A percentile compares a stretch with the other conserved stretches of the same genome.
Evolutionary conservation across 2,888 invertebrate genomes (phyloP).

Genomic region (Drosophila longiperda): DNA sequence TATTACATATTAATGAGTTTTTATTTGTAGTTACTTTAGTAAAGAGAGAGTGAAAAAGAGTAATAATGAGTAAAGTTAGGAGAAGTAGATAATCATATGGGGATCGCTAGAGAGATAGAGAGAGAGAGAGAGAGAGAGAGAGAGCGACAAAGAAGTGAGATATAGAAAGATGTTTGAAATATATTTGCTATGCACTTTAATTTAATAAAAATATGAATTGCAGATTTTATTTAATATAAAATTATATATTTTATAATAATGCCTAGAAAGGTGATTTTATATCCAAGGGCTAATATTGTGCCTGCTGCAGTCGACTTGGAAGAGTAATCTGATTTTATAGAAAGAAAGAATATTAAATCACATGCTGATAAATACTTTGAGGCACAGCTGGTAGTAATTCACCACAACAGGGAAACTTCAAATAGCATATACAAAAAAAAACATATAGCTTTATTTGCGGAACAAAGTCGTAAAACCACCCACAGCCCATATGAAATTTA

Average conservation of each 20-base stretch:
- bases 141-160: no score
- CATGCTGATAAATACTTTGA: conserved; percentile 41
- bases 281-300: not conserved
- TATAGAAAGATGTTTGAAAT: not conserved
- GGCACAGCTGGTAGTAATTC: conserved; percentile 32
- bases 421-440: not conserved
- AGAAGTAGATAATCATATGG: not conserved
- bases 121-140: not conserved
- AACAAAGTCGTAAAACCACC: conserved; percentile 38
- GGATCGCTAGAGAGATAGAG: not conserved
- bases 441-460: conserved; percentile 38
- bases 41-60: not conserved
- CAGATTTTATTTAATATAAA: not conserved
- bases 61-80: not conserved
- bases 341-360: conserved; percentile 11
- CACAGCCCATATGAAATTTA: conserved; percentile 49
- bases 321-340: conserved; percentile 1
- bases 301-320: not conserved
- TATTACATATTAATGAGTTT: conserved; percentile 1
- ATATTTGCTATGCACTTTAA: not conserved
- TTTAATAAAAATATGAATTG: not conserved
- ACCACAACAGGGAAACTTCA: not conserved
- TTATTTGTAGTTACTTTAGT: not conserved
- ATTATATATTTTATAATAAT: not conserved
- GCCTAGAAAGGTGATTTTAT: not conserved